Conservation (phyloP, 1,140 invertebrate genomes). For the Rhyzopertha dominica region DNA sequence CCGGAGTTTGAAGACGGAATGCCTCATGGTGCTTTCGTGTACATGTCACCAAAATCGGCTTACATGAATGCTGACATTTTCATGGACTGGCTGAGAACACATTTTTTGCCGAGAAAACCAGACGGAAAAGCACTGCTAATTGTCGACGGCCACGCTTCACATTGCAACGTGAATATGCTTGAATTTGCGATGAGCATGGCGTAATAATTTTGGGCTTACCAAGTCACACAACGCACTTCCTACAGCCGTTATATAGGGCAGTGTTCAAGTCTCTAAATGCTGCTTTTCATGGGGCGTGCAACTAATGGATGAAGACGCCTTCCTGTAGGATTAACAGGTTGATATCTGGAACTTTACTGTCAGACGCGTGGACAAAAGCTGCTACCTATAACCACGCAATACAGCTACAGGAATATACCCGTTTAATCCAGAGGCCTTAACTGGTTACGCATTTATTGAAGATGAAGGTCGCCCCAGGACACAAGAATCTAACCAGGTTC, state of each 20-base stretch:
- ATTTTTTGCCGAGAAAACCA: slow-evolving; percentile 3
- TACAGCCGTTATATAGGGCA: slow-evolving; percentile 19
- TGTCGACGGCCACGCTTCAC: slow-evolving; percentile 1
- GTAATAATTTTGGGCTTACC: slow-evolving; percentile 11
- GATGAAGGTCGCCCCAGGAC: not conserved
- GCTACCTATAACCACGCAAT: slow-evolving; percentile 1
- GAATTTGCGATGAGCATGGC: slow-evolving; percentile 1
- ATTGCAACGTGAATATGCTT: slow-evolving; percentile 1
- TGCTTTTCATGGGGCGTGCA: slow-evolving; percentile 1
- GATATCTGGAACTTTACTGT: slow-evolving; percentile 3
- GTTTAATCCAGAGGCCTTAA: slow-evolving; percentile 18
- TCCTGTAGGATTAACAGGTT: slow-evolving; percentile 1
- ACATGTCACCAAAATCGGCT: slow-evolving; percentile 38
- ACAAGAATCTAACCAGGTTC: slow-evolving; percentile 2
- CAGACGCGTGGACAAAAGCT: no score
- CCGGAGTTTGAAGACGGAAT: slow-evolving; percentile 35
- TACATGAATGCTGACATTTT: slow-evolving; percentile 30
- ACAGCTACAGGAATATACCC: slow-evolving; percentile 25
- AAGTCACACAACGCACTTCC: slow-evolving; percentile 36
- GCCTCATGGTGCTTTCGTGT: slow-evolving; percentile 30
- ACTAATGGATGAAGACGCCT: slow-evolving; percentile 3
- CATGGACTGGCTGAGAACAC: slow-evolving; percentile 1
- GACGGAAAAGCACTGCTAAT: slow-evolving; percentile 1
- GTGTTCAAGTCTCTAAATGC: slow-evolving; percentile 1
- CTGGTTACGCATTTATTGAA: slow-evolving; percentile 1